Percentiles rank a stretch among this genome's conserved stretches.
phyloP scores from a whole-genome alignment of 1,140 invertebrate species.

The Lineus longissimus region DNA sequence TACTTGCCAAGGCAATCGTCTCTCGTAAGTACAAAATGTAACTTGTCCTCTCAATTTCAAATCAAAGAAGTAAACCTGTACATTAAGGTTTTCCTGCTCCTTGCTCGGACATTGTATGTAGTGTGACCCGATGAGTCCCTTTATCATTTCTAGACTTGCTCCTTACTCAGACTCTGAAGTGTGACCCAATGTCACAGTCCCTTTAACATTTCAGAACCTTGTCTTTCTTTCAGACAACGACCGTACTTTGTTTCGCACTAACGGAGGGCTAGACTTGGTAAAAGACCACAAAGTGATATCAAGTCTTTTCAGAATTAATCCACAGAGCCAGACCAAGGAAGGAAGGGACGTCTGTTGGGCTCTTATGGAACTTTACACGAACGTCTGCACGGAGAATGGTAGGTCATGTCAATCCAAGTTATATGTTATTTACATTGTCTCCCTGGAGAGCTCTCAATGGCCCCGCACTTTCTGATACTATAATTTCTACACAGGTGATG shows the following conservation, averaged over 20 bases:
- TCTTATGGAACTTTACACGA: slow-evolving; percentile 31
- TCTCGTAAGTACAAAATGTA: slow-evolving; percentile 27
- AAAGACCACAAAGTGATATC: slow-evolving; percentile 25
- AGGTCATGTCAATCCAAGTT: not conserved
- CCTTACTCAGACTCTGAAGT: no score
- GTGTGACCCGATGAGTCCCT: not conserved
- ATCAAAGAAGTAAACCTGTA: not conserved
- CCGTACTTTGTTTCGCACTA: slow-evolving; percentile 39
- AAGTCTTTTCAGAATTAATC: slow-evolving; percentile 30
- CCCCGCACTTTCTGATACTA: not conserved
- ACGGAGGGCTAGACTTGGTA: slow-evolving; percentile 35
- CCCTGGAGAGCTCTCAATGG: no score
- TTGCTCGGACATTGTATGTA: not conserved
- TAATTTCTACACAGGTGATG: not conserved
- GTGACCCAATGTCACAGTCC: no score
- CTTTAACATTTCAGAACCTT: not conserved
- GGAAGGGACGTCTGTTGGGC: slow-evolving; percentile 38
- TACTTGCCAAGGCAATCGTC: slow-evolving; percentile 26
- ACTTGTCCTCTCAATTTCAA: no score
- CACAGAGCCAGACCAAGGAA: slow-evolving; percentile 35
- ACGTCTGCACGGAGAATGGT: slow-evolving; percentile 44
- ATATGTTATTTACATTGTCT: no score
- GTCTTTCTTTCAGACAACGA: slow-evolving; percentile 31
- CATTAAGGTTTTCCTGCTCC: not conserved
- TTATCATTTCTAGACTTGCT: not conserved